Evolutionary conservation across 2,797 vertebrate species (phyloP).

Genomic region (Centroberyx gerrardi): DNA sequence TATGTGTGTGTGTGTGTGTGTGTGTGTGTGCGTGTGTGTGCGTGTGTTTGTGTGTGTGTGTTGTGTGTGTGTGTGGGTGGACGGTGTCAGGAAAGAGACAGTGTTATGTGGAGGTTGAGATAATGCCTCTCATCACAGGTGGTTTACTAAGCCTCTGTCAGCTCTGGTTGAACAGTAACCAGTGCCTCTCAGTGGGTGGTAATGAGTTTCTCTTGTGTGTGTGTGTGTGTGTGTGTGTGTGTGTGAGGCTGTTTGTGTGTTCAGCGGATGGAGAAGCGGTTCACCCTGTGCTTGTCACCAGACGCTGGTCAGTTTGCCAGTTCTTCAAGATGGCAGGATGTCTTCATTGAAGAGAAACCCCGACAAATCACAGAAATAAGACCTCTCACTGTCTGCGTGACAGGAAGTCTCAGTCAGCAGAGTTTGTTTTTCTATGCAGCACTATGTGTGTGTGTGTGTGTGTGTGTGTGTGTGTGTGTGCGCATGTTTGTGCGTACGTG

Average conservation of each 20-base stretch:
- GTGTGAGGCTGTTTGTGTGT: slow-evolving; percentile 46
- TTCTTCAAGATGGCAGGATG: slow-evolving; percentile 71
- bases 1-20: not conserved
- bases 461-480: slow-evolving; percentile 34
- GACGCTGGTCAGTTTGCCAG: slow-evolving; percentile 69
- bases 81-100: slow-evolving; percentile 60
- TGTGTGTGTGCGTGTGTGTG: slow-evolving; percentile 20
- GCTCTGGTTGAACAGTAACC: slow-evolving; percentile 73
- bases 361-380: slow-evolving; percentile 63
- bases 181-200: slow-evolving; percentile 58
- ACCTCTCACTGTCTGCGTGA: slow-evolving; percentile 71
- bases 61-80: slow-evolving; percentile 39
- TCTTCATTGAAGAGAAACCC: slow-evolving; percentile 51
- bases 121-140: slow-evolving; percentile 63
- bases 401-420: slow-evolving; percentile 76
- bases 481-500: slow-evolving; percentile 53
- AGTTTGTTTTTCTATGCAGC: slow-evolving; percentile 66
- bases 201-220: slow-evolving; percentile 36
- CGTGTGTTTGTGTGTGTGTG: slow-evolving; percentile 14
- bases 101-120: slow-evolving; percentile 64
- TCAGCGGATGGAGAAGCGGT: slow-evolving; percentile 58
- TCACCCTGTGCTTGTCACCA: slow-evolving; percentile 65
- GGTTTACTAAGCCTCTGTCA: slow-evolving; percentile 71
- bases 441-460: slow-evolving; percentile 33
- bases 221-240: slow-evolving; percentile 12